A percentile compares a stretch with the other conserved stretches of the same genome.
Conservation (phyloP, 2,113 vertebrate genomes). For the Clarias gariepinus region DNA sequence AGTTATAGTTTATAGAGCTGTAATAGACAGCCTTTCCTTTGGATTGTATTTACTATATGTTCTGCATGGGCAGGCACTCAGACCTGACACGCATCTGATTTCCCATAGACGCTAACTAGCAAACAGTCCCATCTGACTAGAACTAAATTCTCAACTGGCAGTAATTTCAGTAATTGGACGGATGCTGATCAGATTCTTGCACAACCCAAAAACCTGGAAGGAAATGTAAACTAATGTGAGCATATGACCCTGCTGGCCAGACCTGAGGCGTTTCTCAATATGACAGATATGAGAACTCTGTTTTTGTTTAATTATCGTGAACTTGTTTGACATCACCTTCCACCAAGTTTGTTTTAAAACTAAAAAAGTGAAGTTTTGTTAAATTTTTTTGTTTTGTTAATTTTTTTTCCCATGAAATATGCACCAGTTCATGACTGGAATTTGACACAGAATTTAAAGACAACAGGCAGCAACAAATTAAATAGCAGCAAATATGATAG, state of each 20-base stretch:
- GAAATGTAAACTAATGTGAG: neutral
- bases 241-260: neutral
- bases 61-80: neutral
- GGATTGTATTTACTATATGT: neutral
- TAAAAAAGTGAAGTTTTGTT: neutral
- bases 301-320: neutral
- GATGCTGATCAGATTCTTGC: neutral
- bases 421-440: neutral
- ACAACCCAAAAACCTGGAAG: neutral
- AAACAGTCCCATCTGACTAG: neutral
- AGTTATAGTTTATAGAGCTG: neutral
- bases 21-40: neutral
- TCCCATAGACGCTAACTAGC: neutral
- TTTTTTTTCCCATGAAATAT: neutral
- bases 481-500: too few relatives aligned
- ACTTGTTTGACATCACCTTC: neutral
- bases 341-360: neutral
- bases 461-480: neutral
- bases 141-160: neutral
- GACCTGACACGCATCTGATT: neutral
- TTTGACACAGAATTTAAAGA: neutral
- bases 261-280: neutral
- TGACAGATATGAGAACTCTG: neutral
- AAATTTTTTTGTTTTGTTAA: too few relatives aligned
- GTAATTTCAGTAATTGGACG: neutral